Conservation (phyloP, 2,113 vertebrate genomes). For the Leptobrachium leishanense region DNA sequence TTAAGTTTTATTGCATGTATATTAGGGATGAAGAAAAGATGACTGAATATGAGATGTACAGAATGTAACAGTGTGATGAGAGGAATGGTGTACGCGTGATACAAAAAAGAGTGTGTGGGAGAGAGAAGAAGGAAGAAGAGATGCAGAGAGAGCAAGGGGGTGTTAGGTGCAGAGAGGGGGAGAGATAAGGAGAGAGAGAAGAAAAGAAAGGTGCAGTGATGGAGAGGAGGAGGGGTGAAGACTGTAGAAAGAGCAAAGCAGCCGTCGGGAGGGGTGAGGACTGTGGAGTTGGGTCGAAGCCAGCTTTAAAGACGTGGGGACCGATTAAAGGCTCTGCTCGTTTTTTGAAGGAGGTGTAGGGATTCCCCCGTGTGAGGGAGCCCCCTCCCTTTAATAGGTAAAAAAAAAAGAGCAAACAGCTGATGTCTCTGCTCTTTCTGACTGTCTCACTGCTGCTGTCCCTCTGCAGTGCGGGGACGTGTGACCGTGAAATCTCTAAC, state of each 20-base stretch:
- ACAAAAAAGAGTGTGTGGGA: conserved; percentile 17
- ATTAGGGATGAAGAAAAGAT: neutral
- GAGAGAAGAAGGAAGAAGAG: conserved; percentile 10
- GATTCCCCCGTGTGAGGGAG: conserved; percentile 23
- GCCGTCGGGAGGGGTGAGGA: conserved; percentile 29
- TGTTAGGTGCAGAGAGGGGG: conserved; percentile 21
- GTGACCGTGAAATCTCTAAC: conserved; percentile 31
- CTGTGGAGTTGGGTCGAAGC: conserved; percentile 15
- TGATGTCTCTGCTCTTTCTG: conserved; percentile 29
- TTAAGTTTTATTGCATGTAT: neutral
- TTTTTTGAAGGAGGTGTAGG: conserved; percentile 6
- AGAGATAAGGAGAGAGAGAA: conserved; percentile 12
- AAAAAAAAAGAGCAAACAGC: conserved; percentile 23
- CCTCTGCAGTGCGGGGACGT: conserved; percentile 47
- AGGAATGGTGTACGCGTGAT: neutral
- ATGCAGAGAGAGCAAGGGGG: conserved; percentile 4
- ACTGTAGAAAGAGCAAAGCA: conserved; percentile 2
- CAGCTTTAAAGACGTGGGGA: conserved; percentile 10
- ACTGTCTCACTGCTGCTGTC: conserved; percentile 34
- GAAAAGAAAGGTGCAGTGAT: conserved; percentile 20
- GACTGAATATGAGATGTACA: neutral
- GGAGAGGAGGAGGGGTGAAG: conserved; percentile 4
- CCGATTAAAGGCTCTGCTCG: neutral
- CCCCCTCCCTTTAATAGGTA: conserved; percentile 2
- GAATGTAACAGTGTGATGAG: neutral